Evolutionary conservation across 2,888 invertebrate genomes (phyloP), one percentile per base, ranked within the genome.

Genomic region (Osedax fenrisi): DNA sequence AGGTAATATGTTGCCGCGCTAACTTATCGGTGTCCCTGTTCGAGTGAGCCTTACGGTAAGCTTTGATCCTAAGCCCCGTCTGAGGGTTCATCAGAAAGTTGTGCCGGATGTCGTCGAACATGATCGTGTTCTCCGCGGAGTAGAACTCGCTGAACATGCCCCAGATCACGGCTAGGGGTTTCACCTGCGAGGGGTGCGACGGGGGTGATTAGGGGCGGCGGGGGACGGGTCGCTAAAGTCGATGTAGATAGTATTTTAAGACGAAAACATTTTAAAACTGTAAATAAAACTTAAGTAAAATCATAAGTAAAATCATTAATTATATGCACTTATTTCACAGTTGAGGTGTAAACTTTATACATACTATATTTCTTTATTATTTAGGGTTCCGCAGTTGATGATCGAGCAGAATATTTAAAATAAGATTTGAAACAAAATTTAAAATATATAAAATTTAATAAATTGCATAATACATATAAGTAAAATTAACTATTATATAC

Each of bases 51-150:
- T 41, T 41, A 17, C 41, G 41, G 17, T 10, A 41, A 5, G 41
- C 41, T 5, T 17, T 5, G 17, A 85, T 85, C 81, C 90, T 90
- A 0, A 96, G 86, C 0, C 96, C 96, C 76, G 91, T 92, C 80
- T 91, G 91, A 0, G 95, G 95, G 84, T 97, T 97, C 95, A 97
- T 95, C 59, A 95, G 88, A 81, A 97, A 97, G 85, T 97, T 97
- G 79, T 94, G 87, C 74, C 94, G 87, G 59, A 95, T 91, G 81
- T 97, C 96, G 82, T 97, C 96, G 81, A 97, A 92, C 95, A 97
- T 97, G 77, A 97, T 94, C 0, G 95, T 96, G 84, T 97, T 97
- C 82, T 90, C 91, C 0, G 90, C 86, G 69, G 88, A 90, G 85
- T 92, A 96, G 82, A 94, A 92, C 26, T 68, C 27, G 0, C 90